These are phyloP conservation scores for Drosophila sproati DNA, from an alignment of 1,140 invertebrate species.

Conservation along the genomic window DNA sequence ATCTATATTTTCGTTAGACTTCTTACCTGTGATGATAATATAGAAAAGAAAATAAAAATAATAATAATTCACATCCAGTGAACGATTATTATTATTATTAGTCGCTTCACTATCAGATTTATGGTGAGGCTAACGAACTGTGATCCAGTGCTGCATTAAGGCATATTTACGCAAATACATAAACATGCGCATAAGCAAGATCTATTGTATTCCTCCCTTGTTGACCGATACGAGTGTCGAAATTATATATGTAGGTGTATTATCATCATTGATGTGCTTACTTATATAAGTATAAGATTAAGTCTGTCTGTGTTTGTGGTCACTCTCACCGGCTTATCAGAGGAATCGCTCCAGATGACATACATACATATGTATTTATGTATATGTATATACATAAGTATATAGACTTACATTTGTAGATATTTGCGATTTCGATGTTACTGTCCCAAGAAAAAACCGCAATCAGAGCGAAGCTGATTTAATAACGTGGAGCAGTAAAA, in stretches of 20 bases:
- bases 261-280: conserved; percentile 16
- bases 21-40: no score
- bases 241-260: conserved; percentile 6
- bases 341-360: conserved; percentile 12
- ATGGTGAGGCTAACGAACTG: conserved; percentile 11
- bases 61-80: not conserved
- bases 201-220: not conserved
- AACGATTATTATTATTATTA: not conserved
- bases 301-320: conserved; percentile 19
- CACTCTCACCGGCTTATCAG: conserved; percentile 38
- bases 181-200: not conserved
- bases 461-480: no score
- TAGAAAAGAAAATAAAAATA: not conserved
- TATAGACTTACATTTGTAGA: no score
- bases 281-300: not conserved
- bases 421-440: no score
- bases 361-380: not conserved
- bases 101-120: not conserved
- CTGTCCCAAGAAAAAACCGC: no score
- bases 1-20: not conserved
- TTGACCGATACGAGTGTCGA: conserved; percentile 12
- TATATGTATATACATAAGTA: conserved; percentile 11
- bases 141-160: not conserved
- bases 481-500: no score
- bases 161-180: not conserved